phyloP scores from a whole-genome alignment of 37 sponge, comb jelly and placozoan species.

The Bolinopsis microptera region DNA sequence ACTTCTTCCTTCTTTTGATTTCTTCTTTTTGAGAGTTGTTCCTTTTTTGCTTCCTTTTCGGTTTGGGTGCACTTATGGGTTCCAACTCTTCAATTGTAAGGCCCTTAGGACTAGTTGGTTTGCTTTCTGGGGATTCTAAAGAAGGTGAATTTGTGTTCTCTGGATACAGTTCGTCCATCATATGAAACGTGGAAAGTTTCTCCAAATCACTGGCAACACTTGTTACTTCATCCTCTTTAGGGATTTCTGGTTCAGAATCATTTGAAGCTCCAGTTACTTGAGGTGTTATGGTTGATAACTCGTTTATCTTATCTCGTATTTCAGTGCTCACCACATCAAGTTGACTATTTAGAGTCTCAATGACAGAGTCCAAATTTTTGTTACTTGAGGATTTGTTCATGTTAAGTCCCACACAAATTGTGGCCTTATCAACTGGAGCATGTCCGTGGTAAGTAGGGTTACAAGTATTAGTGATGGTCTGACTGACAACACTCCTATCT shows the following conservation, averaged over 20 bases:
- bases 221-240: not conserved
- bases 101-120: not conserved
- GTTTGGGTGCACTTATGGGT: conserved; percentile 3
- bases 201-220: not conserved
- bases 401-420: conserved; percentile 2
- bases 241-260: not conserved
- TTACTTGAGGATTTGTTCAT: not conserved
- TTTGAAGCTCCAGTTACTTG: not conserved
- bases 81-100: conserved; percentile 57
- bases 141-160: not conserved
- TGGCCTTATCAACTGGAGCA: not conserved
- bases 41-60: conserved; percentile 4
- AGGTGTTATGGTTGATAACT: not conserved
- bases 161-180: conserved; percentile 17
- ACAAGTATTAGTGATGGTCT: conserved; percentile 11
- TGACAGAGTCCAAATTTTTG: conserved; percentile 9
- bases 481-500: not conserved
- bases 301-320: conserved; percentile 31
- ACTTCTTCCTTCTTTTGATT: not conserved
- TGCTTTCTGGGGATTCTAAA: not conserved
- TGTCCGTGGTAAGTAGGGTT: not conserved
- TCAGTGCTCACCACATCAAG: conserved; percentile 31
- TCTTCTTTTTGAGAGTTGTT: conserved; percentile 21
- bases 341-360: conserved; percentile 31
- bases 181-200: not conserved